These are phyloP conservation scores for Trypoxylon attenuatum DNA, from an alignment of 2,888 invertebrate genomes.

Conservation along the genomic window DNA sequence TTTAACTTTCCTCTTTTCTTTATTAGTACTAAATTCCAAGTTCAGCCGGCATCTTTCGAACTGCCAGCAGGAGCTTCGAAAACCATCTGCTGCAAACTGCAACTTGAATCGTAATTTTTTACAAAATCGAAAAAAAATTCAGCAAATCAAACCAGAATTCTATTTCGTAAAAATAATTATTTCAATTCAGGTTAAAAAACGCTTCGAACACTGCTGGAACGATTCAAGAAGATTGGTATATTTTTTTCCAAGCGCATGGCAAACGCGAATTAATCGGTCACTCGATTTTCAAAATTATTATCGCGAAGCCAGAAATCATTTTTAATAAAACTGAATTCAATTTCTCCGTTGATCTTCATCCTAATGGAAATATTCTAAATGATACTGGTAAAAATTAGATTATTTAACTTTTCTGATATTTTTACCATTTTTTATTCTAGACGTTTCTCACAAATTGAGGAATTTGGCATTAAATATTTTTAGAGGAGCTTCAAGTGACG, in stretches of 20 bases:
- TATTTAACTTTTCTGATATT: background rate
- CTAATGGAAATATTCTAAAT: constrained; percentile 75
- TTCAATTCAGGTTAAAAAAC: background rate
- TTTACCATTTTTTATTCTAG: too few species aligned
- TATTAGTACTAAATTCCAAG: constrained; percentile 50
- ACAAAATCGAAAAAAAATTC: background rate
- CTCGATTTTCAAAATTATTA: constrained; percentile 76
- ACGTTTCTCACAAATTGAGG: too few species aligned
- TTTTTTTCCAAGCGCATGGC: constrained; percentile 77
- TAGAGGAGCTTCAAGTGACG: too few species aligned
- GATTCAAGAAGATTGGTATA: constrained; percentile 78
- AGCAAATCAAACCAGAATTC: too few species aligned
- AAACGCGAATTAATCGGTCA: constrained; percentile 77
- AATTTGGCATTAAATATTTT: too few species aligned
- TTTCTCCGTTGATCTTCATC: constrained; percentile 76
- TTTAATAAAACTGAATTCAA: constrained; percentile 75
- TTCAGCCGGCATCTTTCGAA: constrained; percentile 54
- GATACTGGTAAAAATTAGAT: background rate
- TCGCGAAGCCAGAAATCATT: constrained; percentile 78
- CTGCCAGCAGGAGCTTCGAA: constrained; percentile 40
- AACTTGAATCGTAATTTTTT: constrained; percentile 55
- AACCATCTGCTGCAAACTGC: constrained; percentile 50
- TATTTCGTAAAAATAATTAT: background rate
- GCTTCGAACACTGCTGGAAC: constrained; percentile 59
- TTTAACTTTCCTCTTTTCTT: background rate